These are phyloP conservation scores for Diabrotica virgifera DNA, from an alignment of 1,140 invertebrate genomes.

Conservation along the genomic window DNA sequence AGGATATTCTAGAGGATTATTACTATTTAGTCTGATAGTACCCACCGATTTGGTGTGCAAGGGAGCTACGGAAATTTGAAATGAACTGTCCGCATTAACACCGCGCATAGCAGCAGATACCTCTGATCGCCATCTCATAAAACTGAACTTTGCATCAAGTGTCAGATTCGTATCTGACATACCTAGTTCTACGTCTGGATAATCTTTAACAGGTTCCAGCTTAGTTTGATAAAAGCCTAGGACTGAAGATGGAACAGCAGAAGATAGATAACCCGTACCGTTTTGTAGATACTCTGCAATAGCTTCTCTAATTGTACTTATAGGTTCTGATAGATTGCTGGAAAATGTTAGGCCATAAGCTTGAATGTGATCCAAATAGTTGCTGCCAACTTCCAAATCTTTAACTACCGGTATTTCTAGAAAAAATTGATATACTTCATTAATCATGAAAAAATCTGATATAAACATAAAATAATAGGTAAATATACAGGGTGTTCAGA, in stretches of 20 bases:
- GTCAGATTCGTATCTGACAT: background rate
- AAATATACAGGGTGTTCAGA: no score
- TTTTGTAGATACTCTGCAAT: constrained; percentile 5
- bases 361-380: constrained; percentile 66
- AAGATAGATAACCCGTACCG: background rate
- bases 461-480: no score
- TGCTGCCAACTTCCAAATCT: constrained; percentile 69
- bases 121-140: background rate
- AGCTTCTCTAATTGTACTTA: background rate
- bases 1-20: background rate
- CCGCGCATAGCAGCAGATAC: background rate
- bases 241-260: background rate
- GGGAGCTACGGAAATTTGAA: background rate
- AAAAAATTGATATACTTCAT: background rate
- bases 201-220: background rate
- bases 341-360: constrained; percentile 11
- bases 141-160: background rate
- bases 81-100: background rate
- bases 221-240: background rate
- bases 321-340: constrained; percentile 7
- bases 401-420: constrained; percentile 57
- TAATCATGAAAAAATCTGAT: no score
- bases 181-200: constrained; percentile 1
- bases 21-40: background rate
- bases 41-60: constrained; percentile 7